Evolutionary conservation across 2,113 vertebrate species (phyloP).

Genomic region (Dendropsophus ebraccatus): DNA sequence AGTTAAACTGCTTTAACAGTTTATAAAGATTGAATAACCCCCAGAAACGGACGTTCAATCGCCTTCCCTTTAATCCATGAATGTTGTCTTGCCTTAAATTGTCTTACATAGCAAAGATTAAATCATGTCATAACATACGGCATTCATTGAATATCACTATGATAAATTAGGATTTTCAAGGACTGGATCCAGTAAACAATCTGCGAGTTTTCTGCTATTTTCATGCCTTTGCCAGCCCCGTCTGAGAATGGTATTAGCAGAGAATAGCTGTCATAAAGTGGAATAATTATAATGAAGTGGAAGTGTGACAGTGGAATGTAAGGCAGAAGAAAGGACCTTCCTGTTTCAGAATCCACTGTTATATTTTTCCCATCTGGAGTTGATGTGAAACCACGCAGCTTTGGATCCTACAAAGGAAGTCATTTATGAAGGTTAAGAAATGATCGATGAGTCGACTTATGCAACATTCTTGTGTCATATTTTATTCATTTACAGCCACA

Average conservation of each 20-base stretch:
- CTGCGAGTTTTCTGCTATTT: not conserved
- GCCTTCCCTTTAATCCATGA: not conserved
- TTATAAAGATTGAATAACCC: too few relatives aligned
- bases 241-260: not conserved
- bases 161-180: not conserved
- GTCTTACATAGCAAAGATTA: not conserved
- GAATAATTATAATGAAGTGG: slow-evolving; percentile 46
- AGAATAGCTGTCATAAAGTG: slow-evolving; percentile 1
- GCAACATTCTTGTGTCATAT: slow-evolving; percentile 46
- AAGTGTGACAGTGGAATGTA: slow-evolving; percentile 51
- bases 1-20: too few relatives aligned
- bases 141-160: not conserved
- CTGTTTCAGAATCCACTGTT: slow-evolving; percentile 28
- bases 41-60: not conserved
- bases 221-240: not conserved
- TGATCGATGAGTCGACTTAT: slow-evolving; percentile 45
- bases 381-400: slow-evolving; percentile 48
- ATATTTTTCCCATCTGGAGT: slow-evolving; percentile 55
- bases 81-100: not conserved
- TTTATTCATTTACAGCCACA: slow-evolving; percentile 41
- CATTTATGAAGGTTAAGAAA: slow-evolving; percentile 55
- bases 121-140: not conserved
- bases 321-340: slow-evolving; percentile 27
- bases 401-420: slow-evolving; percentile 49
- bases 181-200: not conserved